Percentiles rank a stretch among this genome's conserved stretches.
These are phyloP conservation scores for Aphelinus atriplicis DNA, from an alignment of 1,140 invertebrate genomes.

Conservation along the genomic window DNA sequence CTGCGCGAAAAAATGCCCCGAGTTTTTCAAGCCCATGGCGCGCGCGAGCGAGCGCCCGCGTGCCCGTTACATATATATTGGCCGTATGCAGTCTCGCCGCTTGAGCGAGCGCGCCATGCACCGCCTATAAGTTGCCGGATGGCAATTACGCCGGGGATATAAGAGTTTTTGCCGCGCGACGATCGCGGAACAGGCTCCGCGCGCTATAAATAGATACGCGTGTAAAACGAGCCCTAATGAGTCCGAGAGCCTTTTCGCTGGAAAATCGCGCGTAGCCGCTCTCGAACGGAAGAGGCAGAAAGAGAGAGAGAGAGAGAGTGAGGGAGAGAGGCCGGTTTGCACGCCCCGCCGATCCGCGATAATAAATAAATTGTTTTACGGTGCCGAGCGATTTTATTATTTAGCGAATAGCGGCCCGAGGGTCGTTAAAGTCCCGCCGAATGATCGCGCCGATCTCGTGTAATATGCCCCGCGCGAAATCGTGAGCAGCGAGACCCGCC, in stretches of 20 bases:
- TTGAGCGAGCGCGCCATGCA: too few species aligned
- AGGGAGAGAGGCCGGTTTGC: not conserved
- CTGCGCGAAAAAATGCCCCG: not conserved
- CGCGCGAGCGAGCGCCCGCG: not conserved
- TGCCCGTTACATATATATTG: not conserved
- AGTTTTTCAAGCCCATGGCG: too few species aligned
- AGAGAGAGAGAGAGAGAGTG: too few species aligned
- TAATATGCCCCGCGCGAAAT: not conserved
- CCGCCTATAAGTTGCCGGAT: not conserved
- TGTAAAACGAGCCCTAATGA: constrained; percentile 42
- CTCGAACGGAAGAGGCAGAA: too few species aligned
- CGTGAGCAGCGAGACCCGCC: not conserved
- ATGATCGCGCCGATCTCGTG: constrained; percentile 32
- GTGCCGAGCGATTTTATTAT: constrained; percentile 51
- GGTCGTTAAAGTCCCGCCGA: constrained; percentile 50
- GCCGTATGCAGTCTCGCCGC: too few species aligned
- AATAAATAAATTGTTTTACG: constrained; percentile 59
- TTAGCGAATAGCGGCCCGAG: constrained; percentile 44
- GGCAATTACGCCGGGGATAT: constrained; percentile 28
- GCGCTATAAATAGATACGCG: constrained; percentile 38
- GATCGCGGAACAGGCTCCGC: constrained; percentile 22
- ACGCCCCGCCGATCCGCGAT: constrained; percentile 41
- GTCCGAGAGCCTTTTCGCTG: constrained; percentile 31
- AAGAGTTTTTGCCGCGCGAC: constrained; percentile 14
- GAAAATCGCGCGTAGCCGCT: constrained; percentile 34